phyloP scores from a whole-genome alignment of 2,797 vertebrate species.

The Scomberomorus guttatus region DNA sequence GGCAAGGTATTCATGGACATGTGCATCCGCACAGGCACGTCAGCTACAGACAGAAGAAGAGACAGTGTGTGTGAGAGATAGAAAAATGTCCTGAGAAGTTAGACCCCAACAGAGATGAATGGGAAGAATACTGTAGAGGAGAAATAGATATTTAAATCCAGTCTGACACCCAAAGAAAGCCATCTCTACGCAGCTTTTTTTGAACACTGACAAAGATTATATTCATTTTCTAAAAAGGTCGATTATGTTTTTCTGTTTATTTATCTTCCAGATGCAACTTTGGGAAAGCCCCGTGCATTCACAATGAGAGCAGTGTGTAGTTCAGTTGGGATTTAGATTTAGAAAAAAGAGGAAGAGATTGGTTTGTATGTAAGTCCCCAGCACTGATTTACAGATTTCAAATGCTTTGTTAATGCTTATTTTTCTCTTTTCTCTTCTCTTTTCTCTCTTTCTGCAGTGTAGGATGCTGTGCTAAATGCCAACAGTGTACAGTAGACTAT shows the following conservation, averaged over 20 bases:
- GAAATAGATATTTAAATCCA: not conserved
- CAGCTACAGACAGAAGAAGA: constrained; percentile 40
- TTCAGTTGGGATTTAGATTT: not conserved
- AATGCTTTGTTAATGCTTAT: not conserved
- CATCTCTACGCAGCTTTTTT: not conserved
- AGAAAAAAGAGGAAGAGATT: not conserved
- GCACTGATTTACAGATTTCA: not conserved
- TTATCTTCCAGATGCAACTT: not conserved
- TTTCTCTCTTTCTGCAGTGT: too few relatives aligned
- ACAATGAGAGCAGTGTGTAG: not conserved
- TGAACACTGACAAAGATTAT: not conserved
- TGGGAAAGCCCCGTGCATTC: not conserved
- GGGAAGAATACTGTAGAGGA: not conserved
- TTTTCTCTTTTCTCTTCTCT: not conserved
- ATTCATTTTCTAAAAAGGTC: not conserved
- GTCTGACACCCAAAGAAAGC: not conserved
- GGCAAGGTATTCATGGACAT: constrained; percentile 71
- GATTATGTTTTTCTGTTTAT: not conserved
- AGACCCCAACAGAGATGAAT: not conserved
- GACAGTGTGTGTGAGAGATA: not conserved
- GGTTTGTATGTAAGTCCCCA: not conserved
- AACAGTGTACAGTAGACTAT: not conserved
- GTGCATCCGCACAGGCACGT: constrained; percentile 65
- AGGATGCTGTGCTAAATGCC: not conserved
- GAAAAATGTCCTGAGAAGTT: not conserved